These are phyloP conservation scores for Columbina picui DNA, from an alignment of 2,113 vertebrate species.

Conservation along the genomic window DNA sequence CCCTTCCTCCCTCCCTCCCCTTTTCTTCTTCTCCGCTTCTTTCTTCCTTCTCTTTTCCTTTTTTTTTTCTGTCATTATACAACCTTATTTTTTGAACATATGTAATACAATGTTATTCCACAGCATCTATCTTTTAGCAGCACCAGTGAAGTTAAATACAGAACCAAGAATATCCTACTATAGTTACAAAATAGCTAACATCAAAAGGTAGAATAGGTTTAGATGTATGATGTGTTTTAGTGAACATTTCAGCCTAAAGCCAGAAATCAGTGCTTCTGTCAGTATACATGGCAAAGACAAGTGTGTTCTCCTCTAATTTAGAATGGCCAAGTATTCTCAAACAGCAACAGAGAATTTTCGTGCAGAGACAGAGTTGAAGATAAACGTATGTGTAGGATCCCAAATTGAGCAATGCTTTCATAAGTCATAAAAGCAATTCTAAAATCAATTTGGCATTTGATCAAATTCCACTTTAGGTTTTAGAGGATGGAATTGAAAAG, in stretches of 20 bases:
- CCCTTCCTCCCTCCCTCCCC: too few species aligned
- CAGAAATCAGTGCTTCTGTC: not conserved
- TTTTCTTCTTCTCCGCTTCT: too few species aligned
- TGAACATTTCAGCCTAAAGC: not conserved
- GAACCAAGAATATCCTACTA: not conserved
- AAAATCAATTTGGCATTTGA: slow-evolving; percentile 26
- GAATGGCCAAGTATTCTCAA: not conserved
- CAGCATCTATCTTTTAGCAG: not conserved
- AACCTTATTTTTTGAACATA: not conserved
- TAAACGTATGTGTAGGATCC: not conserved
- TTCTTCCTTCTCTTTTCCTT: accelerated
- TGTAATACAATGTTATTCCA: not conserved
- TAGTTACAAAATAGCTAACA: not conserved
- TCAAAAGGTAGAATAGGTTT: not conserved
- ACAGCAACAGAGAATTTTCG: not conserved
- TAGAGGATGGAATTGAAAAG: not conserved
- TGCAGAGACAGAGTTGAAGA: not conserved
- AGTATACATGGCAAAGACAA: not conserved
- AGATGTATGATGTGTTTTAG: not conserved
- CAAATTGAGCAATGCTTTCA: slow-evolving; percentile 3
- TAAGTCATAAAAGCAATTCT: not conserved
- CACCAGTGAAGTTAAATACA: not conserved
- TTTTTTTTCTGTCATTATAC: not conserved
- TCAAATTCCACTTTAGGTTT: slow-evolving; percentile 4
- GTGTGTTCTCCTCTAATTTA: not conserved